A percentile compares a stretch with the other conserved stretches of the same genome.
phyloP scores from a whole-genome alignment of 2,113 vertebrate species.

The Rhineura floridana region DNA sequence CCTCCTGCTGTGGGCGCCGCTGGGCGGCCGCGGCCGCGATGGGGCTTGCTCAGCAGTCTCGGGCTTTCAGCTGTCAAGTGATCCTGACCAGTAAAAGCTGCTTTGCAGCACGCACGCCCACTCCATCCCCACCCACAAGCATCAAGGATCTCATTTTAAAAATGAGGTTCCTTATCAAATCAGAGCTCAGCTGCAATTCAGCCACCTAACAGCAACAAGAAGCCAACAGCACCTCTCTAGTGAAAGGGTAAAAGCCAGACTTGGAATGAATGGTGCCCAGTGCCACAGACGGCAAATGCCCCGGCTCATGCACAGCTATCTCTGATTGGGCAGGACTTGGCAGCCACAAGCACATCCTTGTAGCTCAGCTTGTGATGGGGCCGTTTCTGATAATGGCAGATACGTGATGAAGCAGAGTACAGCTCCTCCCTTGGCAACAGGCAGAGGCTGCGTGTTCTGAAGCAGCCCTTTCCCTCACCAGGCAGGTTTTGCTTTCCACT shows the following conservation, averaged over 20 bases:
- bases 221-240: no score
- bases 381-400: not conserved
- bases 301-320: not conserved
- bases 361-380: not conserved
- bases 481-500: not conserved
- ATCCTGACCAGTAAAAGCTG: no score
- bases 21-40: no score
- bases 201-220: no score
- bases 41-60: no score
- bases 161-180: not conserved
- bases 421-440: not conserved
- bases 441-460: not conserved
- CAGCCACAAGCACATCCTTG: no score
- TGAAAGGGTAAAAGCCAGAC: not conserved
- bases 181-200: not conserved
- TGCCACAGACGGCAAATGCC: no score
- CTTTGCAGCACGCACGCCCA: no score
- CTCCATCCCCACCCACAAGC: not conserved
- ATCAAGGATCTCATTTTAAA: not conserved
- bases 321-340: not conserved
- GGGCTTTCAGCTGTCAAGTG: not conserved
- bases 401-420: fast-evolving
- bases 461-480: fast-evolving
- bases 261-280: not conserved
- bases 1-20: no score